Evolutionary conservation across 2,113 vertebrate genomes (phyloP).

Genomic region (Percina caprodes): DNA sequence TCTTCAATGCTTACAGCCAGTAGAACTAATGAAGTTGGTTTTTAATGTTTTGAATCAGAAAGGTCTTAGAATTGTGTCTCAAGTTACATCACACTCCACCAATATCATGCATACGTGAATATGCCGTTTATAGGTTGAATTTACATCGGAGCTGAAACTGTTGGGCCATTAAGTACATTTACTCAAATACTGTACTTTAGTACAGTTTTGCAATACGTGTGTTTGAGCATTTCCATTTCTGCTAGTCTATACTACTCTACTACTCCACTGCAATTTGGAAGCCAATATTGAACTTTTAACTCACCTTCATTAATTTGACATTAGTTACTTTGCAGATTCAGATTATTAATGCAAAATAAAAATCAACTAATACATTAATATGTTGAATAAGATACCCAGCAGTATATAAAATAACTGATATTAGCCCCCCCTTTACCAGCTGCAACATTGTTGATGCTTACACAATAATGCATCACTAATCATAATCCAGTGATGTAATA

Average conservation of each 20-base stretch:
- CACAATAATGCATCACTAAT: not conserved
- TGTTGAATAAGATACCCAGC: not conserved
- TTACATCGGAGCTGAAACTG: not conserved
- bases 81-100: not conserved
- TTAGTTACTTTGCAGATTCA: not conserved
- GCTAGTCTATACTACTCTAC: not conserved
- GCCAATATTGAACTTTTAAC: not conserved
- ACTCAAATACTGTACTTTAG: not conserved
- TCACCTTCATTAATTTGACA: not conserved
- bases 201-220: not conserved
- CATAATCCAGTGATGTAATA: not conserved
- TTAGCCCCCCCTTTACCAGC: too few species aligned
- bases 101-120: not conserved
- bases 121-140: not conserved
- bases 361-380: not conserved
- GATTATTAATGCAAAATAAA: not conserved
- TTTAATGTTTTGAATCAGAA: not conserved
- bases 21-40: not conserved
- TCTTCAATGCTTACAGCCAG: conserved; percentile 15
- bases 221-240: not conserved
- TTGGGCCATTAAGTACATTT: not conserved
- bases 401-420: not conserved
- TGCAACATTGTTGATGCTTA: not conserved
- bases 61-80: not conserved
- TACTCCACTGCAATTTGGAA: not conserved